Base-by-base conservation (phyloP, 2,113 vertebrate species). In the Brachyhypopomus occidentalis region DNA sequence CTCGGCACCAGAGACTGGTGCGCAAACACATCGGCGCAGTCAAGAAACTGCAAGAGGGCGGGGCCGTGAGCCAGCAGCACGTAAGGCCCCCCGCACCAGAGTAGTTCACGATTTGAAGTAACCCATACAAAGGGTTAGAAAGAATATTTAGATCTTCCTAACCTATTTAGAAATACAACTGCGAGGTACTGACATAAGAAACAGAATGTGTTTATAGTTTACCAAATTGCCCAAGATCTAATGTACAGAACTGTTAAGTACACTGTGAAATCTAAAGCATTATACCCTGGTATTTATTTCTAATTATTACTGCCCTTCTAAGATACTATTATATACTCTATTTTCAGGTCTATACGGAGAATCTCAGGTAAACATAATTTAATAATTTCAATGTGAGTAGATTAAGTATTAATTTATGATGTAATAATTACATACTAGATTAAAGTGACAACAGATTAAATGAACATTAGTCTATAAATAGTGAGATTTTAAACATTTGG, bases 1-100 rank as follows among this genome's bases (percentile, higher is more conserved):
- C 80, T 2, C 88, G 85, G 16, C 87, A 94, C 80, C 87, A 89
- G 12, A 78, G 78, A 48, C 86, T 88, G 75, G 86, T 93, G 25
- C 52, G 79, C n/a, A 92, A 84, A 83, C 85, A 76, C 71, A 89
- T 91, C 56, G 34, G 23, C 77, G 69, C 60, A 48, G 75, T 77
- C 2, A 84, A 88, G 69, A 83, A 36, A 19, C 73, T 72, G 81
- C 75, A 0, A 62, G 89, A 83, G 86, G 73, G 74, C 67, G 76
- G 27, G 82, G 30, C 72, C 2, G 76, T 75, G 76, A 41, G 62
- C 6, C n/a, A 27, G 16, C 5, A 83, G 84, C 22, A 4, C 83
- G 82, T 5, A 84, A 22, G 2, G n/a, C 20, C 41, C 41, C 41
- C 41, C 41, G 1, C 9, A 6, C 9, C 41, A 41, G 41, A 41